These are phyloP conservation scores for Adoxophyes honmai DNA, from an alignment of 1,140 invertebrate genomes.

Conservation along the genomic window DNA sequence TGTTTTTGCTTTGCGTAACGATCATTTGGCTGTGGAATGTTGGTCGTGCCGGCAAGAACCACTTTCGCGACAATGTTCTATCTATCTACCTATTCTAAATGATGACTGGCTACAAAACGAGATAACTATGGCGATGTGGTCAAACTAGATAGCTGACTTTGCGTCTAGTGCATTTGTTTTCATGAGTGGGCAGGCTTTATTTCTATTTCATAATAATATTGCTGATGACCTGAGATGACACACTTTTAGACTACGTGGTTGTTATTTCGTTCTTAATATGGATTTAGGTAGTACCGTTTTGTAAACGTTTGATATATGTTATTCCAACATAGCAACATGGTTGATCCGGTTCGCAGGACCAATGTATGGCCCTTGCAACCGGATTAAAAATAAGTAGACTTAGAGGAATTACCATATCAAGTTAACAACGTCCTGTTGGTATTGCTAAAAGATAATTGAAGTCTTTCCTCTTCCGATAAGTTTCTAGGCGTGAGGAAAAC, in stretches of 20 bases:
- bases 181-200: conserved; percentile 16
- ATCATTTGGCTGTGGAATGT: conserved; percentile 58
- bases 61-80: conserved; percentile 59
- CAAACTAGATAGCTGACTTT: conserved; percentile 38
- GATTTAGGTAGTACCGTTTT: too few species aligned
- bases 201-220: conserved; percentile 40
- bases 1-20: conserved; percentile 53
- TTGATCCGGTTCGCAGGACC: conserved; percentile 10
- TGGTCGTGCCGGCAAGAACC: conserved; percentile 43
- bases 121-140: conserved; percentile 32
- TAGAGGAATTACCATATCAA: neutral
- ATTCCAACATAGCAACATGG: too few species aligned
- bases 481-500: neutral
- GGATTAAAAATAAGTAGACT: neutral
- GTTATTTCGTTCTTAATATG: neutral
- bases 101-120: conserved; percentile 36
- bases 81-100: conserved; percentile 39
- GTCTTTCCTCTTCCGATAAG: neutral
- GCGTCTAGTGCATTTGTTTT: neutral
- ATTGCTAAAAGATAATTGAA: conserved; percentile 7
- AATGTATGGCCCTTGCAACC: neutral
- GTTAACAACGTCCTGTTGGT: neutral
- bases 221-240: conserved; percentile 18
- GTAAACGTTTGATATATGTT: too few species aligned
- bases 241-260: neutral